Conservation (phyloP, 2,797 vertebrate genomes). For the Chaenodraco wilsoni region DNA sequence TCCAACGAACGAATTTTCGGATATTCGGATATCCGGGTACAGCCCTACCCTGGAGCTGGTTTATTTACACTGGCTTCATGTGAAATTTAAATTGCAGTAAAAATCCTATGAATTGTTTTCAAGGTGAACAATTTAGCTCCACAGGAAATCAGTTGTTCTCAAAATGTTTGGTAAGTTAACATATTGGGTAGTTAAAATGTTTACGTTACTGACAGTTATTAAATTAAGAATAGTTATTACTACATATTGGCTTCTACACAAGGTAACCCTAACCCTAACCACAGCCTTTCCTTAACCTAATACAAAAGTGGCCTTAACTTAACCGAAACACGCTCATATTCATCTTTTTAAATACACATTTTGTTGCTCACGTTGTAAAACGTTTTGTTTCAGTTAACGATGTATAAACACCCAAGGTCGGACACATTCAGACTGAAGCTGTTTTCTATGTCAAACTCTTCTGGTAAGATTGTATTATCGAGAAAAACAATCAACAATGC, state of each 20-base stretch:
- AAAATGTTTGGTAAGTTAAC: not conserved
- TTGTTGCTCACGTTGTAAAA: too few species aligned
- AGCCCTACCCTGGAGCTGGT: not conserved
- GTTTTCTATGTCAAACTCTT: slow-evolving; percentile 17
- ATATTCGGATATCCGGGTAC: too few species aligned
- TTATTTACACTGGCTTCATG: not conserved
- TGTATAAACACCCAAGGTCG: not conserved
- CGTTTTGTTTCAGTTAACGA: not conserved
- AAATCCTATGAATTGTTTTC: not conserved
- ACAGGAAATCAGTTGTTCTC: too few species aligned
- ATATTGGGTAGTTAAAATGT: too few species aligned
- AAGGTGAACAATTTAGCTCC: too few species aligned
- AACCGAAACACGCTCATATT: not conserved
- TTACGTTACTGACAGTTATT: too few species aligned
- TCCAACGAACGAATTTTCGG: too few species aligned
- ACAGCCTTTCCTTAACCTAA: not conserved
- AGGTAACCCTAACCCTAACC: not conserved
- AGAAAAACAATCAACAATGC: slow-evolving; percentile 23
- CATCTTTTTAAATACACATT: not conserved
- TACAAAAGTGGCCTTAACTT: not conserved
- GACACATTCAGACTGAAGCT: not conserved
- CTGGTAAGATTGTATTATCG: slow-evolving; percentile 14
- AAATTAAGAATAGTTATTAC: too few species aligned
- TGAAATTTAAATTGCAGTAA: not conserved
- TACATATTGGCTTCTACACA: too few species aligned